Base-by-base conservation (phyloP, 2,797 vertebrate species). In the Cyclura pinguis region DNA sequence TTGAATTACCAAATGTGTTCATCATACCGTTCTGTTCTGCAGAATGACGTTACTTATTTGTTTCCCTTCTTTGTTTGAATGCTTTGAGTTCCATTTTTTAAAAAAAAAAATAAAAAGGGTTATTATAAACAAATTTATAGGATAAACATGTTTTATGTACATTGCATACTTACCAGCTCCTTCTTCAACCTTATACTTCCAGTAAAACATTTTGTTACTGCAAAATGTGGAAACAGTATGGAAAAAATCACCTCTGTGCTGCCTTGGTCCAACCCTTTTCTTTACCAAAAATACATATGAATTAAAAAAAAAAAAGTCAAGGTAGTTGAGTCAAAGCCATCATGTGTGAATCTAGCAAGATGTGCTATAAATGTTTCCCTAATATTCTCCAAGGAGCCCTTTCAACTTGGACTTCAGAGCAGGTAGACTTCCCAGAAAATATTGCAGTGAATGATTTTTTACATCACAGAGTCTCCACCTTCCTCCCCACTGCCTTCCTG, bases 361-460 rank as follows among this genome's bases (percentile, higher is more conserved):
- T 87, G 87, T 89, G 88, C 87, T 95, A n/a, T 85, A 89, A 95
- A 91, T 32, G 13, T 92, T 94, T 95, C 91, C 91, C 83, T 80
- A 73, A 85, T 92, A 64, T 62, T 94, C 94, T 94, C 92, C 80
- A 90, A 92, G 88, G 87, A 93, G 67, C 72, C 73, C 64, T 93
- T 92, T 93, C 90, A 90, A 0, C 27, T 72, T 92, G 82, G 62
- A 86, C 88, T 92, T 95, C 24, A 91, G 92, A 92, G 83, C 90
- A 95, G 92, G 91, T 96, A 92, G 93, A 91, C 87, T 92, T 94
- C 95, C 83, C 87, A 90, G 91, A 92, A 94, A 94, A 93, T 90
- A 89, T 0, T 85, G 76, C 87, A 94, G 78, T 86, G 0, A 0
- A 69, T 92, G 94, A 91, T 86, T 84, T 95, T 96, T 93, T 94